Evolutionary conservation across 2,888 invertebrate species (phyloP).

Genomic region (Nomada ferruginata): DNA sequence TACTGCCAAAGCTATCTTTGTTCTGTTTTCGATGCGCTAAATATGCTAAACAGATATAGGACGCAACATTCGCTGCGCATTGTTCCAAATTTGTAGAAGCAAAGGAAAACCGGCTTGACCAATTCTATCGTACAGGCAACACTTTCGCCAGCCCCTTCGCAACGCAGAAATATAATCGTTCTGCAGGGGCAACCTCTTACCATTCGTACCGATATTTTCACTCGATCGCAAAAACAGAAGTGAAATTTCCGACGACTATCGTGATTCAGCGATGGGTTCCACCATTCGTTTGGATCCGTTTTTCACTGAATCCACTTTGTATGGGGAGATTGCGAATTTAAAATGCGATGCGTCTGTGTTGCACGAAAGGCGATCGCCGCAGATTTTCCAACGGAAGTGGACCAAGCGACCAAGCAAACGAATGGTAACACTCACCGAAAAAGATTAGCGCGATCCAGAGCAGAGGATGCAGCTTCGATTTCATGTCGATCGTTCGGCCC

Average conservation of each 20-base stretch:
- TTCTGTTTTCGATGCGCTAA: conserved; percentile 12
- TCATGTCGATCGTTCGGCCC: conserved; percentile 69
- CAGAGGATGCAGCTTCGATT: conserved; percentile 67
- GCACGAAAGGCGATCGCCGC: too few species aligned
- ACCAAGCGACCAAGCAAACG: not conserved
- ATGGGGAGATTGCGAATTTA: too few species aligned
- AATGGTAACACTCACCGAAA: conserved; percentile 70
- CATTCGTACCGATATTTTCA: conserved; percentile 70
- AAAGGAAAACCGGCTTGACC: conserved; percentile 6
- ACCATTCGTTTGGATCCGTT: too few species aligned
- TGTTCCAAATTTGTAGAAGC: conserved; percentile 19
- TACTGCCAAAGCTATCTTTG: conserved; percentile 37
- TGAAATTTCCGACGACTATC: conserved; percentile 72
- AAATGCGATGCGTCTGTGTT: too few species aligned
- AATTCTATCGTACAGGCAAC: not conserved
- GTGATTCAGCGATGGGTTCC: not conserved
- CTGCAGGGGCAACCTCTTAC: conserved; percentile 60
- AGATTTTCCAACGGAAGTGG: too few species aligned
- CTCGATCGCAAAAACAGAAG: conserved; percentile 74
- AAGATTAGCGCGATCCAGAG: conserved; percentile 62
- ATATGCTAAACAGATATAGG: conserved; percentile 20
- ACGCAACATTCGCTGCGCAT: not conserved
- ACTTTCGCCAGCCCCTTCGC: conserved; percentile 49
- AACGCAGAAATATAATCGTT: conserved; percentile 27
- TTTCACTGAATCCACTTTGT: too few species aligned